Base-by-base conservation (phyloP, 2,888 invertebrate species). In the Phyto melanocephala region DNA sequence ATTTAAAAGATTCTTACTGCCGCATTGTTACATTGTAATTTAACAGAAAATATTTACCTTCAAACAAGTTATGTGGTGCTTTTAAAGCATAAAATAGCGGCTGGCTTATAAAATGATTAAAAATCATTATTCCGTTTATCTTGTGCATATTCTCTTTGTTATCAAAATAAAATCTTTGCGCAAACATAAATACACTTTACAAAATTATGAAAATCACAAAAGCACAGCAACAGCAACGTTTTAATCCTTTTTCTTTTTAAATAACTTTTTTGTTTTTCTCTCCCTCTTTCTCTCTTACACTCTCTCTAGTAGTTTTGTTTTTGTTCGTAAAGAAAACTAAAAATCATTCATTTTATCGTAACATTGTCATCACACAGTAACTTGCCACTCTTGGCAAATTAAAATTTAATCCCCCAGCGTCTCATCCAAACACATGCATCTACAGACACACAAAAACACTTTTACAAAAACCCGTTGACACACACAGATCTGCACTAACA, bases 351-450 rank as follows among this genome's bases (percentile, higher is more conserved):
- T 82, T 82, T 82, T 82, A 82, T 82, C 79, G 75, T 82, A 54
- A 79, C 67, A 79, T 79, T 82, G 82, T 82, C 82, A 82, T 82
- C 82, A 62, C 82, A 62, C 74, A 71, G 80, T 58, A 80, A 80
- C 75, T 82, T 82, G 80, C 83, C 84, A 83, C 82, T 83, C 84
- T 84, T 74, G 84, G 80, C 80, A 84, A 84, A 84, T 85, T 84
- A 85, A 85, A 83, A 84, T 83, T 80, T 80, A 86, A 84, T 79
- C 80, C 85, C 82, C 72, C 79, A 84, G 81, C 83, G 82, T 84
- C 83, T 79, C 75, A 58, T 58, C 60, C 81, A 50, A 63, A 79
- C 72, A 75, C 63, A 71, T 28, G 35, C 45, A 65, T 58, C 70
- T 2, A 15, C 28, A 71, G 37, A 37, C 20, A 45, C 52, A 75